Evolutionary conservation across 2,797 vertebrate species (phyloP).

Genomic region (Chaenodraco wilsoni): DNA sequence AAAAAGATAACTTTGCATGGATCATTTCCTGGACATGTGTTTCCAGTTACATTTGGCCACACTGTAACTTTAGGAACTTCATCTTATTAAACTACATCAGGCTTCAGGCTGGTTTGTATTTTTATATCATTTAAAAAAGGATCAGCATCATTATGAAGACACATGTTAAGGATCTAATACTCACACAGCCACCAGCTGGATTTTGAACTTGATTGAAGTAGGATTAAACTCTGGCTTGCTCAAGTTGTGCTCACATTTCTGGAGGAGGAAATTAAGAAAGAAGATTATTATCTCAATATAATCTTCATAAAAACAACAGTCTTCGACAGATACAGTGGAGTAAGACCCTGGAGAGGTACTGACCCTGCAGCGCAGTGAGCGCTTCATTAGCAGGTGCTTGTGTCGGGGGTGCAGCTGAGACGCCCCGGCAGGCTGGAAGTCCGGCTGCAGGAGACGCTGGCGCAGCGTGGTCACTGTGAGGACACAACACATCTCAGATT

Average conservation of each 20-base stretch:
- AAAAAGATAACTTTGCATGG: slow-evolving; percentile 1
- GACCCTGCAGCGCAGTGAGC: slow-evolving; percentile 96
- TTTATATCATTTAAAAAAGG: slow-evolving; percentile 10
- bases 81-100: slow-evolving; percentile 27
- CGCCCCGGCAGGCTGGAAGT: slow-evolving; percentile 94
- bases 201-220: slow-evolving; percentile 99
- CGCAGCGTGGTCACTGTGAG: slow-evolving; percentile 92
- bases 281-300: slow-evolving; percentile 9
- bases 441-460: slow-evolving; percentile 95
- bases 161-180: slow-evolving; percentile 71
- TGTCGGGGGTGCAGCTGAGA: slow-evolving; percentile 97
- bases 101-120: slow-evolving; percentile 12
- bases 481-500: neutral
- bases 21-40: slow-evolving; percentile 22
- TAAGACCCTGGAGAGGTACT: slow-evolving; percentile 34
- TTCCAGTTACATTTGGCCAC: neutral
- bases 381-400: slow-evolving; percentile 98
- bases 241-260: slow-evolving; percentile 99
- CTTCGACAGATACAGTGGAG: neutral
- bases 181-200: slow-evolving; percentile 98
- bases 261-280: slow-evolving; percentile 35
- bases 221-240: slow-evolving; percentile 99
- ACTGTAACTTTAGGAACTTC: slow-evolving; percentile 7
- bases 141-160: slow-evolving; percentile 3
- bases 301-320: slow-evolving; percentile 4